Evolutionary conservation across 2,888 invertebrate genomes (phyloP), one percentile per base, ranked within the genome.

Genomic region (Allophyes oxyacanthae): DNA sequence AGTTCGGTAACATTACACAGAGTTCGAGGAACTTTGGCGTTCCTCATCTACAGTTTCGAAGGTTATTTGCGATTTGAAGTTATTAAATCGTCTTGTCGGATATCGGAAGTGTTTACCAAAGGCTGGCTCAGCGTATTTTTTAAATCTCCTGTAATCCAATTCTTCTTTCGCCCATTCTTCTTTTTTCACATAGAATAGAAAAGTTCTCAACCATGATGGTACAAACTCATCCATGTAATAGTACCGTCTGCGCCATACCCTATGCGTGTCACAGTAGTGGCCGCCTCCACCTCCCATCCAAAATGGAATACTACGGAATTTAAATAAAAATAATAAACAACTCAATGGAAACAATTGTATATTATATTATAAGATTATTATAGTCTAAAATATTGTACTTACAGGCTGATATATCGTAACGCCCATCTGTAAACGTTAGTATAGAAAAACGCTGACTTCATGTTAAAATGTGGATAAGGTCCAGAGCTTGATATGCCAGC

Each of bases 141-240:
- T 86, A 52, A 82, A 91, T 40, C 66, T 77, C 42, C 58, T 79
- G 26, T 64, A 81, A 30, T 89, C 85, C 1, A 51, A 37, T 41
- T 81, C 77, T 65, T 91, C 91, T 51, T 82, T 70, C 6, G 72
- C 73, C 90, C 91, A 91, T 33, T 88, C 85, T 0, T 76, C 71
- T 48, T 83, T 57, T 4, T 77, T 68, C 1, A 91, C 83, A 45
- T 72, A 90, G 1, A 84, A 81, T 0, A 91, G 64, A 0, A 81
- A 1, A 0, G 64, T 48, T 37, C 77, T 71, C 50, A 89, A 13
- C 89, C 88, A 90, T 7, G 78, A 51, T 0, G 91, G 91, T 9
- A 90, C 40, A 53, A 89, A 86, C 42, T 84, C 83, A 38, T 89
- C 87, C 84, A 86, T 85, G 62, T 85, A 89, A 62, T 81, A 85